phyloP scores from a whole-genome alignment of 2,888 invertebrate genomes.

The Plebejus argus region DNA sequence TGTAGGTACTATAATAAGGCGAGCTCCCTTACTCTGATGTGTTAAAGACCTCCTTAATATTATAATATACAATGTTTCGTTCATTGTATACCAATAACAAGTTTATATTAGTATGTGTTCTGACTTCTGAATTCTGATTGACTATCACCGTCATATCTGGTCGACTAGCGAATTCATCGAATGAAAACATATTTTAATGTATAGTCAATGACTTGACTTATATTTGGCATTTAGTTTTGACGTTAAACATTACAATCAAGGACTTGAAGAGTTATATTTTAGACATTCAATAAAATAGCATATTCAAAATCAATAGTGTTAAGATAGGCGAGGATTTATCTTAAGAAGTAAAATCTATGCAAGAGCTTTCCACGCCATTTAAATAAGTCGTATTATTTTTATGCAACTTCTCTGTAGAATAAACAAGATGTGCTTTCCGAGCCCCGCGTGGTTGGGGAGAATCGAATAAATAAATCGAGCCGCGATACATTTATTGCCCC shows the following conservation, averaged over 20 bases:
- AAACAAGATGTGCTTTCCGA: conserved; percentile 27
- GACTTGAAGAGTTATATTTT: too few species aligned
- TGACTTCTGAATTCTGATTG: too few species aligned
- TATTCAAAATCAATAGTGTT: neutral
- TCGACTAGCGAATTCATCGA: too few species aligned
- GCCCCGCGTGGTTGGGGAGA: conserved; percentile 3
- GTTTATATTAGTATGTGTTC: too few species aligned
- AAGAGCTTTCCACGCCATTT: neutral
- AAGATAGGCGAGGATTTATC: neutral
- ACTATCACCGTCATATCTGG: too few species aligned
- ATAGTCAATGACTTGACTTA: too few species aligned
- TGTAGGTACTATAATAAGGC: too few species aligned
- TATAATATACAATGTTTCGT: neutral
- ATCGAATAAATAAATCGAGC: conserved; percentile 34
- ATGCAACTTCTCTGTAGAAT: conserved; percentile 21
- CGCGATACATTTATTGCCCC: conserved; percentile 33
- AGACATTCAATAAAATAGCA: too few species aligned
- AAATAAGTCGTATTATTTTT: conserved; percentile 20
- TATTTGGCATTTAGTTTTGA: too few species aligned
- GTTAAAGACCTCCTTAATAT: neutral
- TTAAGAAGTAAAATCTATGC: neutral
- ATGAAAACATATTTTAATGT: too few species aligned
- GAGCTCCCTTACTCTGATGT: neutral
- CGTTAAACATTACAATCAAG: too few species aligned
- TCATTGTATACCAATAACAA: neutral